Base-by-base conservation (phyloP, 2,113 vertebrate species). In the Bucco capensis region DNA sequence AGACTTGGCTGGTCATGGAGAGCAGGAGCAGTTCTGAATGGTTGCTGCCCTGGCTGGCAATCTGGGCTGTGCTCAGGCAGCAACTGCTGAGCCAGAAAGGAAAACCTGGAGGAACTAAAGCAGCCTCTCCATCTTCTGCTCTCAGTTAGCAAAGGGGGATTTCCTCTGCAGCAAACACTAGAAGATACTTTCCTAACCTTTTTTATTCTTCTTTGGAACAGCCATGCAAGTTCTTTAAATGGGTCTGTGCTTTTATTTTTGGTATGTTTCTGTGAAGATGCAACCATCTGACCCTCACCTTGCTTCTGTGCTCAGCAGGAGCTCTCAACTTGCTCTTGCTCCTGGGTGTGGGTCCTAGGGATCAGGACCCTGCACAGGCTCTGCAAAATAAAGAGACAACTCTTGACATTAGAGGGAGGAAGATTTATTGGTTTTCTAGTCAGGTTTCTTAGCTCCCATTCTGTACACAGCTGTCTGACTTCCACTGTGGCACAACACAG, bases 81-180 rank as follows among this genome's bases (percentile, higher is more conserved):
- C 93, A 96, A 96, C 79, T 88, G 76, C 95, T 92, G 90, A 96
- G 88, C 90, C 88, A 92, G 94, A 96, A 96, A 96, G 44, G 96
- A 96, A 96, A 89, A 85, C 74, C 88, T 93, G 86, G 66, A 76
- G 79, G 82, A 95, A 81, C 84, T 73, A 94, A 96, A 37, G n/a
- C 61, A 69, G 64, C 31, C 76, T 84, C 86, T 93, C 77, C 83
- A 95, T 94, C 88, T 90, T 82, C 75, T 58, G 56, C 86, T 88
- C 62, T 0, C 0, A 40, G 73, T 79, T 83, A 58, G 44, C 23
- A 62, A 77, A 71, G 82, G 82, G n/a, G n/a, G n/a, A n/a, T n/a
- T n/a, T n/a, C n/a, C n/a, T 42, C 78, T 51, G 44, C 13, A 24
- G 42, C 44, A 74, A 70, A 62, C 1, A 2, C 24, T 74, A 64